Conservation (phyloP, 2,113 vertebrate genomes). For the Pluvianellus socialis region DNA sequence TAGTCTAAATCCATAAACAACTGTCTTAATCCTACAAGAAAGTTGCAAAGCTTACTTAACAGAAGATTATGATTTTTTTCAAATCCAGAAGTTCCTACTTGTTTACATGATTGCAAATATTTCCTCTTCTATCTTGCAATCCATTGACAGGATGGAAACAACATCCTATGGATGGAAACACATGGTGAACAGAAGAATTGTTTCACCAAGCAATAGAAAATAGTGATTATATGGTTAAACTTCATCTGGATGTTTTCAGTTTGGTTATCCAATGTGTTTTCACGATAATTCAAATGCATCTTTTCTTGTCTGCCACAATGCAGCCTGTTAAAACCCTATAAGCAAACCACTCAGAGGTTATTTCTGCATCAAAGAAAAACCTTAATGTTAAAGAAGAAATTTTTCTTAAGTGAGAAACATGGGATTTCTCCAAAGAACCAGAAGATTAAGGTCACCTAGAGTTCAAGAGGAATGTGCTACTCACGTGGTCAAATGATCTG, state of each 20-base stretch:
- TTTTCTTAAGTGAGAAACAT: not conserved
- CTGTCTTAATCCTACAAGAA: not conserved
- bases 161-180: too few species aligned
- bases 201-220: not conserved
- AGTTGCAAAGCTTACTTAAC: not conserved
- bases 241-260: not conserved
- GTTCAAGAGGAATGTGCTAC: conserved; percentile 42
- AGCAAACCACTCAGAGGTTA: not conserved
- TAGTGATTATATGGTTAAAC: not conserved
- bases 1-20: not conserved
- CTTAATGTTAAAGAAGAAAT: not conserved
- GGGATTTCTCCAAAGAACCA: not conserved
- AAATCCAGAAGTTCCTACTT: not conserved
- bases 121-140: not conserved
- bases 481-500: conserved; percentile 46
- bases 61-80: not conserved
- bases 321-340: not conserved
- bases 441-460: conserved; percentile 27
- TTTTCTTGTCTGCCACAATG: not conserved
- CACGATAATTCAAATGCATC: not conserved
- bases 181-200: not conserved
- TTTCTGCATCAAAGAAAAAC: not conserved
- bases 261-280: not conserved
- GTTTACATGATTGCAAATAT: not conserved
- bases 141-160: not conserved